These are phyloP conservation scores for Catharus fuscescens DNA, from an alignment of 2,113 vertebrate genomes.

Conservation along the genomic window DNA sequence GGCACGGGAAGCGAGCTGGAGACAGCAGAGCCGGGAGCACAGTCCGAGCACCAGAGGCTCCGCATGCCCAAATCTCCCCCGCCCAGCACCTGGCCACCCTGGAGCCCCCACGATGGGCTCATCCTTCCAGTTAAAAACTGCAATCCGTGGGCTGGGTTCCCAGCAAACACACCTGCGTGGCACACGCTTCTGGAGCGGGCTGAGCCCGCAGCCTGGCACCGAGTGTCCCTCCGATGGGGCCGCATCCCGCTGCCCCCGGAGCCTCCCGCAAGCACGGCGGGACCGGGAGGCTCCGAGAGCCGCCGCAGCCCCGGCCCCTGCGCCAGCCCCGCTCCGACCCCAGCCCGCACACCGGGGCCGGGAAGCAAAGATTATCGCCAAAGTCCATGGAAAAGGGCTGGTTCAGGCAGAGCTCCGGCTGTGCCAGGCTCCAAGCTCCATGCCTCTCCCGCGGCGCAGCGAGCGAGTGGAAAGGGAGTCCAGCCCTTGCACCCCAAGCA, in stretches of 20 bases:
- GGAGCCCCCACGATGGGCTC: neutral
- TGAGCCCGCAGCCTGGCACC: neutral
- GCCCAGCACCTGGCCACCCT: neutral
- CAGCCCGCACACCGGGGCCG: neutral
- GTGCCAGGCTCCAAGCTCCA: neutral
- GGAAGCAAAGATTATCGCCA: neutral
- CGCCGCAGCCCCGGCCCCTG: neutral
- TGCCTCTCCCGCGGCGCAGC: neutral
- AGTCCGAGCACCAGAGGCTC: neutral
- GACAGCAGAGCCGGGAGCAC: neutral
- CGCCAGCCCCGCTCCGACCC: neutral
- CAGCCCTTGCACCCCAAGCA: too few relatives aligned
- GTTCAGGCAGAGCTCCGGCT: neutral
- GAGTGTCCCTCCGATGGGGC: neutral
- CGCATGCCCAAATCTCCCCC: neutral
- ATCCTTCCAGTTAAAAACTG: neutral
- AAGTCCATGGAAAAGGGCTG: neutral
- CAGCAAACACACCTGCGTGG: neutral
- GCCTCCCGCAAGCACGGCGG: neutral
- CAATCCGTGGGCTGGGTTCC: neutral
- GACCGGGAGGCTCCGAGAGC: neutral
- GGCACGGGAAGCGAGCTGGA: neutral
- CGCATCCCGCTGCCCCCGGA: neutral
- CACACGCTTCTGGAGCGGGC: neutral
- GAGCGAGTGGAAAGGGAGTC: neutral